Base-by-base conservation (phyloP, 2,113 vertebrate genomes). In the Coptodon bakossiorum region DNA sequence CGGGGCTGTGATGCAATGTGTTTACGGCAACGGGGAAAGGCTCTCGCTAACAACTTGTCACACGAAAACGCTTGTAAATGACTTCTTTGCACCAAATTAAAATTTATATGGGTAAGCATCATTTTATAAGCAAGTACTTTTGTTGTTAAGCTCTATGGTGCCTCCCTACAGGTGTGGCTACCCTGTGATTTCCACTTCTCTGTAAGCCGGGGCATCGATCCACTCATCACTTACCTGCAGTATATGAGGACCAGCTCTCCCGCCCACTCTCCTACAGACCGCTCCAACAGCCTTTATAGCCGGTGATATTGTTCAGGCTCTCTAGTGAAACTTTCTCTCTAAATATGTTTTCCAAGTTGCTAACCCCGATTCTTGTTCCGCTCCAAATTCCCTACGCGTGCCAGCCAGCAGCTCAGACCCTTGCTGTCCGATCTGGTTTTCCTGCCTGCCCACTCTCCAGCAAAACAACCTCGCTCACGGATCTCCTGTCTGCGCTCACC, bases 321-420 rank as follows among this genome's bases (percentile, higher is more conserved):
- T 76, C 71, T 12, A 3, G 16, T 50, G 43, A 76, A 76, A 31
- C 24, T 0, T 19, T 76, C 24, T 31, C 4, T 29, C 24, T 19
- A 50, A 76, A 19, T 19, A 48, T 50, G 24, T 48, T 48, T 76
- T 48, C 22, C 68, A 76, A 29, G 68, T 76, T 76, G 6, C 68
- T 7, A 76, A 76, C 68, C 40, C 16, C 1, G 24, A 76, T 48
- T 48, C 14, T 11, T 27, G 68, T 48, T 73, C 68, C 10, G 68
- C 68, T 73, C 22, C 22, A 48, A 22, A 73, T 48, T 50, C 24
- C 71, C 71, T 31, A 48, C 3, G 0, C 6, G 1, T 76, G 71
- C 71, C 71, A 19, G 9, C 24, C 43, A 29, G 71, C 24, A 17
- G 27, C 71, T 50, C 43, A 76, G 16, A 10, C 43, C 50, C 71